phyloP scores from a whole-genome alignment of 2,888 invertebrate species.

The Parnassius glacialis region DNA sequence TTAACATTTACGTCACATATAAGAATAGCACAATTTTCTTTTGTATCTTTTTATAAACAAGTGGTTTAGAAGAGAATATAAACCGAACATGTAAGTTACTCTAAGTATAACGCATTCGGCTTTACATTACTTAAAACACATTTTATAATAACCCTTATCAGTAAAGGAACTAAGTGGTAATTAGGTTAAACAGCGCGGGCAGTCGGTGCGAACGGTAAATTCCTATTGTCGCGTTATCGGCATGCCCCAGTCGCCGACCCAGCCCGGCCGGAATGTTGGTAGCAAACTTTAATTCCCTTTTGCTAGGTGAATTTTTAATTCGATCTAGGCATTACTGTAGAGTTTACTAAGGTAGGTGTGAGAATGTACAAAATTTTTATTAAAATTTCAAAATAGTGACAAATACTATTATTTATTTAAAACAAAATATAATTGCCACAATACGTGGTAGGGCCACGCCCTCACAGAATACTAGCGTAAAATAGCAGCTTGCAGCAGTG shows the following conservation, averaged over 20 bases:
- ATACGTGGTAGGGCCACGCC: no score
- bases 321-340: slow-evolving; percentile 46
- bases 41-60: no score
- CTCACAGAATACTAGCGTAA: no score
- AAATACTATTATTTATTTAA: no score
- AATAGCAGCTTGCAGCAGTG: no score
- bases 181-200: slow-evolving; percentile 52
- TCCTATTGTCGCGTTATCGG: slow-evolving; percentile 74
- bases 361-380: neutral
- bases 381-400: neutral
- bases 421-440: no score
- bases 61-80: neutral
- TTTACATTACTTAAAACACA: slow-evolving; percentile 34
- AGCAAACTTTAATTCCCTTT: slow-evolving; percentile 72
- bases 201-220: slow-evolving; percentile 65
- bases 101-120: slow-evolving; percentile 8
- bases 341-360: slow-evolving; percentile 20
- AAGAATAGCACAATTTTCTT: no score
- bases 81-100: slow-evolving; percentile 24
- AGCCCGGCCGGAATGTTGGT: slow-evolving; percentile 46
- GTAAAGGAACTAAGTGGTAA: slow-evolving; percentile 53
- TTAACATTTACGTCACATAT: no score
- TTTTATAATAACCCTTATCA: slow-evolving; percentile 49
- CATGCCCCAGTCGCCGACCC: slow-evolving; percentile 55
- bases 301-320: slow-evolving; percentile 69